Conservation (phyloP, 2,888 invertebrate species). For the Achlya flavicornis region DNA sequence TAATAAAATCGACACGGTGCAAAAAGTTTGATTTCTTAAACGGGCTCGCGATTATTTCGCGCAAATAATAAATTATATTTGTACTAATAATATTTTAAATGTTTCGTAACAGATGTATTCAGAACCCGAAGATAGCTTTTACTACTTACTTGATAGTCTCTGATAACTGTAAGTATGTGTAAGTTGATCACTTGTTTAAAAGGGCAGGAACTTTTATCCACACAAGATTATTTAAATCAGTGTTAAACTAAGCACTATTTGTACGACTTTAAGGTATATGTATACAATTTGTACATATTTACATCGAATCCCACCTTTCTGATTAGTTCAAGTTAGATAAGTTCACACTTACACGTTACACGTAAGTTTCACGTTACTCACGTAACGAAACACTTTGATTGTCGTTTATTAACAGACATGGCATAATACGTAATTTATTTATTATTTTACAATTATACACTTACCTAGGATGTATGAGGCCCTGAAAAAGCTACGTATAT, state of each 20-base stretch:
- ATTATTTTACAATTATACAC: neutral
- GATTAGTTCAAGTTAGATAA: conserved; percentile 4
- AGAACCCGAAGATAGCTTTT: neutral
- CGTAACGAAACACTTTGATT: neutral
- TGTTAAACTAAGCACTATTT: conserved; percentile 14
- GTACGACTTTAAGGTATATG: conserved; percentile 17
- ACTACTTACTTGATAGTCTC: neutral
- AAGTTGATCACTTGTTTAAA: too few relatives aligned
- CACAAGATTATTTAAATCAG: neutral
- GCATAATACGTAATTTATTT: neutral
- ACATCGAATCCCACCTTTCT: conserved; percentile 38
- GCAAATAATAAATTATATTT: neutral
- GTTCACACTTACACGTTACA: too few relatives aligned
- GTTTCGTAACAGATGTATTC: neutral
- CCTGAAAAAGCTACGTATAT: neutral
- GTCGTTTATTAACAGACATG: neutral
- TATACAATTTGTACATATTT: conserved; percentile 32
- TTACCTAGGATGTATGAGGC: neutral
- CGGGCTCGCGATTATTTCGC: neutral
- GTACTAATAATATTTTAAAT: neutral
- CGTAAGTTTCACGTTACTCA: too few relatives aligned
- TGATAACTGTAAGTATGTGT: neutral
- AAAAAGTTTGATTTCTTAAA: neutral
- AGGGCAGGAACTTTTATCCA: neutral
- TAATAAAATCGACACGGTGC: neutral